Evolutionary conservation across 2,888 invertebrate genomes (phyloP), one percentile per base, ranked within the genome.

Genomic region (Azorinus chamasolen): DNA sequence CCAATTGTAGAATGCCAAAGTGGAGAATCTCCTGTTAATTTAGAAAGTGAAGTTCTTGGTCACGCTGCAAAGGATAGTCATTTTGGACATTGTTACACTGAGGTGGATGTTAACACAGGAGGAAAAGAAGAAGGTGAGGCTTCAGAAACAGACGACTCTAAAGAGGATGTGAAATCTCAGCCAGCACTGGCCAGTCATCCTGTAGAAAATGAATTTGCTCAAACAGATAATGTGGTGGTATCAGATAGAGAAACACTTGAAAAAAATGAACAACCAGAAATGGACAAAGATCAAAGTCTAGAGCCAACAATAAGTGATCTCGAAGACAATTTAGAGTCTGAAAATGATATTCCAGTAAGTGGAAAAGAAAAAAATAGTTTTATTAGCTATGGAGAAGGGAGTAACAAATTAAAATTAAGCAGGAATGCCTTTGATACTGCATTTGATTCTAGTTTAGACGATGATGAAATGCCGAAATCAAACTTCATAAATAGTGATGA

Each of bases 1-100:
- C 81, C 81, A 18, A 71, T 81, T 41, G 81, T 81, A 8, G 81
- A 81, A 55, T 81, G 77, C 55, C 57, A 27, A 16, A 63, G 32
- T 32, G 55, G 48, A 45, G 64, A 64, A 50, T 62, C 62, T 39
- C 62, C 51, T 8, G 22, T 41, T 6, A 24, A 22, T n/a, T 27
- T 48, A 10, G 39, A 39, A 22, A 24, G 48, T 6, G 32, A 22
- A 27, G 50, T 50, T 16, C 6, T 62, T 37, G 51, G 50, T 12
- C 22, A 41, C 14, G 18, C 37, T 18, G 48, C 24, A 22, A n/a
- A 16, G n/a, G 57, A 57, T 18, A 12, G 46, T 32, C 22, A 46
- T 46, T 18, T 46, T 18, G 59, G 59, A 24, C 24, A 46, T 24
- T 32, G 32, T 32, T 32, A 32, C 32, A 32, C 32, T 32, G 32